Base-by-base conservation (phyloP, 2,113 vertebrate genomes). In the Acrocephalus kingi region DNA sequence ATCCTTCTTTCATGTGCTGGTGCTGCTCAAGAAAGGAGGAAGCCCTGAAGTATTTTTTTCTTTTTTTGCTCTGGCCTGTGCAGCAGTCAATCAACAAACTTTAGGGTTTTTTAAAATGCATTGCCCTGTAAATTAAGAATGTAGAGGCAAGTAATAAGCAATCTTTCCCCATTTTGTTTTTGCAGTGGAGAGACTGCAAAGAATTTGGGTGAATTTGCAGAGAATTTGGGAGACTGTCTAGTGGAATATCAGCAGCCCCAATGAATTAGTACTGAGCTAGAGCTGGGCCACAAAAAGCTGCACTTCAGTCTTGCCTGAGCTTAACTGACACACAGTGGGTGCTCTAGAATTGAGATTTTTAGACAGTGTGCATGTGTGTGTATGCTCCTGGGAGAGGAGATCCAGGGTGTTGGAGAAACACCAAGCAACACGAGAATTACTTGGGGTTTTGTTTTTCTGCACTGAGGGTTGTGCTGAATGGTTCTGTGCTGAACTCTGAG, bases 321-420 rank as follows among this genome's bases (percentile, higher is more conserved):
- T 68, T 19, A 31, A 18, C 33, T 80, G 66, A 25, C 28, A 24
- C 2, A 3, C 31, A 58, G 27, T 15, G 18, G 4, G 2, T n/a
- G 62, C 87, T 59, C 45, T 35, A 20, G n/a, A 71, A 46, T 0
- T n/a, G 56, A 82, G 55, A 28, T 33, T 78, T 90, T 72, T 52
- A 56, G 39, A 49, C 7, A 11, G 19, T 0, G 0, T 46, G 21
- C 9, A 1, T 5, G 6, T 22, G 41, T 30, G 8, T 14, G 0
- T 56, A 1, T 15, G 35, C 23, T 48, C 61, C 28, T 20, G 56
- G 43, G 54, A 39, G 28, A 64, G 56, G 41, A 69, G 46, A 17
- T 49, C 9, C 19, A 16, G 6, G 41, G 28, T 61, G 27, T 18
- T 56, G 35, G 30, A 54, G 55, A 61, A 71, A 45, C 43, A 45